Conservation (phyloP, 2,888 invertebrate genomes). For the Orchesella flavescens region DNA sequence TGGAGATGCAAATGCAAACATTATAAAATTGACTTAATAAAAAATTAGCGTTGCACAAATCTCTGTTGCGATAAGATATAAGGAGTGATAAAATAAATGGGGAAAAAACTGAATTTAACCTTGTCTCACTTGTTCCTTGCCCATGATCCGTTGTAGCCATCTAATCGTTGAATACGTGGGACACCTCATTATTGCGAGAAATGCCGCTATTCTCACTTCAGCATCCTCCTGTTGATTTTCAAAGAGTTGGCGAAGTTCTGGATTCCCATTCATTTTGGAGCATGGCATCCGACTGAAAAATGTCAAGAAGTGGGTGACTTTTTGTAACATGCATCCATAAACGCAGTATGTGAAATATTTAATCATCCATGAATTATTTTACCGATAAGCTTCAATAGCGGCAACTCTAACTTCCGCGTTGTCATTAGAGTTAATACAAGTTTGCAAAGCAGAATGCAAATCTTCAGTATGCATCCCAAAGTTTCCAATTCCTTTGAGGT, state of each 20-base stretch:
- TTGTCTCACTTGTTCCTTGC: conserved; percentile 88
- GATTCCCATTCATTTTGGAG: not conserved
- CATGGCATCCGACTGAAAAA: conserved; percentile 69
- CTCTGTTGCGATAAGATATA: too few species aligned
- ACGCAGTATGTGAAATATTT: too few species aligned
- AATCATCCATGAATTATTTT: not conserved
- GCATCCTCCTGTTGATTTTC: conserved; percentile 83
- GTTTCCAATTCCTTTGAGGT: conserved; percentile 91
- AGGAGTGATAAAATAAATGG: conserved; percentile 12
- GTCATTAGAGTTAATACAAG: conserved; percentile 81
- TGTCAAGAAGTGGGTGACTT: too few species aligned
- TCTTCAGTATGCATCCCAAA: conserved; percentile 83
- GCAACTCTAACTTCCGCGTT: conserved; percentile 84
- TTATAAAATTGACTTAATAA: too few species aligned
- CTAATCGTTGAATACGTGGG: conserved; percentile 85
- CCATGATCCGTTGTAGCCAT: conserved; percentile 82
- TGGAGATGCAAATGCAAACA: conserved; percentile 49
- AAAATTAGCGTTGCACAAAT: too few species aligned
- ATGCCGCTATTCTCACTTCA: conserved; percentile 90
- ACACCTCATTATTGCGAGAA: conserved; percentile 91
- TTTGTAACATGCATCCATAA: too few species aligned
- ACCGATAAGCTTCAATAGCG: conserved; percentile 87
- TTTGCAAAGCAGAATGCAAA: conserved; percentile 79
- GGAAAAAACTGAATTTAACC: conserved; percentile 76
- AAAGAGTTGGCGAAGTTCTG: conserved; percentile 81